These are phyloP conservation scores for Manis pentadactyla DNA, from an alignment of 2,797 vertebrate species.

Conservation along the genomic window DNA sequence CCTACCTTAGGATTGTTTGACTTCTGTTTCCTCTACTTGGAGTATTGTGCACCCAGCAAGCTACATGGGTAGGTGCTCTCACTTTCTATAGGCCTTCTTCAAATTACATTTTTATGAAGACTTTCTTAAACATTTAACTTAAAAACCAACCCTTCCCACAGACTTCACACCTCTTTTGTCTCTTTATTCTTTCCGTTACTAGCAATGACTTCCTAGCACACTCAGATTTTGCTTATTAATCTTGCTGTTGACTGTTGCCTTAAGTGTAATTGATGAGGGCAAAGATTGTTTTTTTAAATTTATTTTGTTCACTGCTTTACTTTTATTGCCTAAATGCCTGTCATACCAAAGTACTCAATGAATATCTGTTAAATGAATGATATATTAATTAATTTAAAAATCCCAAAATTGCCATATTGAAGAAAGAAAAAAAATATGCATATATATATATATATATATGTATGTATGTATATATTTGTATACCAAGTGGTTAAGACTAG, in stretches of 20 bases:
- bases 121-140: background rate
- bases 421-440: background rate
- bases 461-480: background rate
- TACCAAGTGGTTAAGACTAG: background rate
- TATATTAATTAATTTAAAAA: background rate
- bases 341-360: background rate
- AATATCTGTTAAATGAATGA: conserved; percentile 30
- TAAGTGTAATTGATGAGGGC: background rate
- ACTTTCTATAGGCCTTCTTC: background rate
- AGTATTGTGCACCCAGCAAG: background rate
- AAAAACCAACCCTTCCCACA: background rate
- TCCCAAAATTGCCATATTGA: background rate
- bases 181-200: background rate
- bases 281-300: background rate
- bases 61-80: background rate
- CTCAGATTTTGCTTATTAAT: background rate
- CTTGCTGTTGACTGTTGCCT: background rate
- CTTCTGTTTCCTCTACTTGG: background rate
- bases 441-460: no score
- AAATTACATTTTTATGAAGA: background rate
- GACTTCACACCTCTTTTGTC: background rate
- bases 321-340: background rate
- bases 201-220: background rate
- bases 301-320: background rate
- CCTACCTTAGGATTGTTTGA: background rate